Evolutionary conservation across 2,888 invertebrate species (phyloP).

Genomic region (Parasteatoda lunata): DNA sequence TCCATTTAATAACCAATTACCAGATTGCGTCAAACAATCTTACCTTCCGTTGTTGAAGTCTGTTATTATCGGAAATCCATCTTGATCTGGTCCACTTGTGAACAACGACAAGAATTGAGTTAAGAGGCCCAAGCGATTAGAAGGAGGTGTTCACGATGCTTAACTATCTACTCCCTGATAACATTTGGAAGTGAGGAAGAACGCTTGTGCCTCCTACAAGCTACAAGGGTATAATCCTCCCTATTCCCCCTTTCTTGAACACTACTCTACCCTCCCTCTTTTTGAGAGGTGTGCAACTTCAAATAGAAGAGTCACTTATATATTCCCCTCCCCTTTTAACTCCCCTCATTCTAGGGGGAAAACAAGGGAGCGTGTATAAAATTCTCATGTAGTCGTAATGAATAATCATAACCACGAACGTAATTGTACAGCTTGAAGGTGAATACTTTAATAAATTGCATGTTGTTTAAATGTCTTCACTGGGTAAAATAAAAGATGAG

Average conservation of each 20-base stretch:
- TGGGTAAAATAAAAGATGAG: too few species aligned
- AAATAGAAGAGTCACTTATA: too few species aligned
- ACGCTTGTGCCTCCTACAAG: not conserved
- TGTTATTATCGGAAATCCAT: constrained; percentile 11
- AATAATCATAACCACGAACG: too few species aligned
- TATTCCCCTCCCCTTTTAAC: too few species aligned
- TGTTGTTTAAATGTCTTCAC: too few species aligned
- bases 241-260: not conserved
- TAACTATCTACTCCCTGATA: constrained; percentile 57
- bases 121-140: constrained; percentile 19
- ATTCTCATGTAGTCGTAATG: too few species aligned
- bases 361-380: too few species aligned
- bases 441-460: too few species aligned
- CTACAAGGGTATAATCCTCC: not conserved
- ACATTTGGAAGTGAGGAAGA: constrained; percentile 18
- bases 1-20: not conserved
- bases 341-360: too few species aligned
- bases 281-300: not conserved
- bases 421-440: too few species aligned
- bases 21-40: not conserved
- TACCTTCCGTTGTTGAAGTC: not conserved
- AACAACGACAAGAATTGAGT: constrained; percentile 26
- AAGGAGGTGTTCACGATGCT: constrained; percentile 54
- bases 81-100: not conserved
- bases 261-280: not conserved